Base-by-base conservation (phyloP, 2,888 invertebrate genomes). In the Germaria angustata region DNA sequence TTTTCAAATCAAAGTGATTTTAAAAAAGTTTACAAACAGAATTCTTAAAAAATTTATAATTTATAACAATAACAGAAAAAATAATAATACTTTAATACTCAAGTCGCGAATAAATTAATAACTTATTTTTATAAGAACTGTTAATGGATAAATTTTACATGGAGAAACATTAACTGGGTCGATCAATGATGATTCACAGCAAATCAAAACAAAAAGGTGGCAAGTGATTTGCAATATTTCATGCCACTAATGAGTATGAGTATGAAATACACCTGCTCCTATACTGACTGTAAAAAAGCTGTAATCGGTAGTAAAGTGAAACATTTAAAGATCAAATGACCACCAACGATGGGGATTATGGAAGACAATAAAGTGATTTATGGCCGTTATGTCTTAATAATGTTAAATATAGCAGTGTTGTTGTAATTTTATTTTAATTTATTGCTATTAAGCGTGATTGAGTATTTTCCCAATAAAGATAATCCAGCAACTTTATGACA, bases 121-220 rank as follows among this genome's bases (percentile, higher is more conserved):
- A 73, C 3, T 55, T 68, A 36, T 41, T 24, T 61, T 46, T 39
- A 24, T 5, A 53, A 66, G 44, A 66, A 75, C 9, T 28, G 36
- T 55, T 57, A 66, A 66, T 39, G 55, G 57, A 66, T 75, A 66
- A 66, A 39, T 66, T 57, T 36, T 49, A 57, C 36, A 55, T 66
- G 55, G 28, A 72, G 24, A 28, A 36, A 63, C 39, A 34, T 61
- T 63, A 81, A 49, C 72, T 81, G 59, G 81, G 78, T 81, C 81
- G 78, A 73, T 78, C 68, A 68, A 63, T 77, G 61, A 49, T 78
- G 77, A 81, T 77, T 78, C 81, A 73, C 39, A 49, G 7, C 9
- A 34, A 53, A 32, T n/a, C 6, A 28, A 28, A 32, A 39, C 5
- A 41, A 28, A 34, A 66, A 65, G 34, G 63, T 66, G 32, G 65